These are phyloP conservation scores for Dascyllus trimaculatus DNA, from an alignment of 2,113 vertebrate genomes.

Conservation along the genomic window DNA sequence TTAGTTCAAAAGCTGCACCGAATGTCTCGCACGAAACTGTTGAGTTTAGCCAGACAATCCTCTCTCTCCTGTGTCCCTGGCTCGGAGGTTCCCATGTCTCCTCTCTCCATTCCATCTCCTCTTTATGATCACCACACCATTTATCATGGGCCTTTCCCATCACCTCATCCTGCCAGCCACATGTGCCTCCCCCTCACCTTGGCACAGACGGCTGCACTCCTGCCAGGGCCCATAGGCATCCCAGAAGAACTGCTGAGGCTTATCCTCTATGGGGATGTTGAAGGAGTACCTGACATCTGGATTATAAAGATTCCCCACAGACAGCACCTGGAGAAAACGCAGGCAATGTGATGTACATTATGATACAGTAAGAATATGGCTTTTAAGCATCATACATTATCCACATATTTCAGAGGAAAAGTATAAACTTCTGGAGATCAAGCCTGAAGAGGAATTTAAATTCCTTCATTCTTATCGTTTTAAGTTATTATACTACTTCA, in stretches of 20 bases:
- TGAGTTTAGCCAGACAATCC: conserved; percentile 32
- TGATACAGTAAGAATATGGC: neutral
- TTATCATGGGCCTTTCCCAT: conserved; percentile 55
- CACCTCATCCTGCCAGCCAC: conserved; percentile 47
- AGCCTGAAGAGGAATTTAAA: neutral
- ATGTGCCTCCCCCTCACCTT: conserved; percentile 89
- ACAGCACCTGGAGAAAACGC: conserved; percentile 88
- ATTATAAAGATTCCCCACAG: conserved; percentile 95
- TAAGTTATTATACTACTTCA: too few species aligned
- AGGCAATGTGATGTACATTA: conserved; percentile 18
- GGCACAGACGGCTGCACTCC: conserved; percentile 94
- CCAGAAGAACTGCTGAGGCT: conserved; percentile 96
- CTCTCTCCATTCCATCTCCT: conserved; percentile 17
- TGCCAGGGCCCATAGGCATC: conserved; percentile 96
- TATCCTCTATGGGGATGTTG: conserved; percentile 97
- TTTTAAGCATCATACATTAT: neutral
- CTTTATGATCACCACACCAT: conserved; percentile 41
- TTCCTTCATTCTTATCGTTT: neutral
- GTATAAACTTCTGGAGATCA: neutral
- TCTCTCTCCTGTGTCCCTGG: conserved; percentile 4
- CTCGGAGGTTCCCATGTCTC: conserved; percentile 35
- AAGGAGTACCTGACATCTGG: conserved; percentile 96
- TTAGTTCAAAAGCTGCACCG: conserved; percentile 31
- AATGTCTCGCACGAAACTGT: conserved; percentile 44
- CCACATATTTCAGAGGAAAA: neutral